phyloP scores from a whole-genome alignment of 2,113 vertebrate species.

The Paradoxurus hermaphroditus region DNA sequence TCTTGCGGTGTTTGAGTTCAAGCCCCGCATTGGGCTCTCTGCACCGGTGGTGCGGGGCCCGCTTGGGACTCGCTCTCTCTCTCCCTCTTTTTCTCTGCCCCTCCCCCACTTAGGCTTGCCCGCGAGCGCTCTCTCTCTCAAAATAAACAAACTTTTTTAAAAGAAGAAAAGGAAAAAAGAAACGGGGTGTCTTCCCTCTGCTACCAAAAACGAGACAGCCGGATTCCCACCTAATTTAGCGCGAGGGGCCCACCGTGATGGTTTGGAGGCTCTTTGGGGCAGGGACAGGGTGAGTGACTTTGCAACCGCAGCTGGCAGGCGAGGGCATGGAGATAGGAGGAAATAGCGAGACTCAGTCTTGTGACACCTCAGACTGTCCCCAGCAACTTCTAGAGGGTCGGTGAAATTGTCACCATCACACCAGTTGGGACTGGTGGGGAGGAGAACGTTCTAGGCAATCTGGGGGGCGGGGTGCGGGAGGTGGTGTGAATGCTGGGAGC shows the following conservation, averaged over 20 bases:
- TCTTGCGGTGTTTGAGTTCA: no score
- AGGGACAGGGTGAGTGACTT: no score
- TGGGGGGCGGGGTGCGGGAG: accelerated
- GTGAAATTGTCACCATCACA: not conserved
- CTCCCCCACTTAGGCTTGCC: no score
- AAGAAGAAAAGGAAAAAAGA: not conserved
- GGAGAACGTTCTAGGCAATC: not conserved
- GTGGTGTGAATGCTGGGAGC: accelerated
- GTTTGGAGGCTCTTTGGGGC: not conserved
- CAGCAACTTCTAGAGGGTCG: not conserved
- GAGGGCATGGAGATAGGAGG: not conserved
- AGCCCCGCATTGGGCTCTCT: no score
- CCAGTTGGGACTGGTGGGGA: not conserved
- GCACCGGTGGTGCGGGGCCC: no score
- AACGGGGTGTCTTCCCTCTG: not conserved
- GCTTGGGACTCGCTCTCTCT: no score
- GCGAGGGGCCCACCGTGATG: not conserved
- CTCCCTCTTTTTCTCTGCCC: no score
- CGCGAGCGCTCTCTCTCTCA: no score
- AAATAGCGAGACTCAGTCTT: not conserved
- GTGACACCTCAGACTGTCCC: not conserved
- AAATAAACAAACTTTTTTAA: no score
- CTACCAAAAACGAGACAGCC: not conserved
- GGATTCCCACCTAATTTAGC: not conserved
- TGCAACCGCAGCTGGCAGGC: accelerated